A percentile compares a stretch with the other conserved stretches of the same genome.
These are phyloP conservation scores for Xestoiulus laeticollis DNA, from an alignment of 2,888 invertebrate species.

Conservation along the genomic window DNA sequence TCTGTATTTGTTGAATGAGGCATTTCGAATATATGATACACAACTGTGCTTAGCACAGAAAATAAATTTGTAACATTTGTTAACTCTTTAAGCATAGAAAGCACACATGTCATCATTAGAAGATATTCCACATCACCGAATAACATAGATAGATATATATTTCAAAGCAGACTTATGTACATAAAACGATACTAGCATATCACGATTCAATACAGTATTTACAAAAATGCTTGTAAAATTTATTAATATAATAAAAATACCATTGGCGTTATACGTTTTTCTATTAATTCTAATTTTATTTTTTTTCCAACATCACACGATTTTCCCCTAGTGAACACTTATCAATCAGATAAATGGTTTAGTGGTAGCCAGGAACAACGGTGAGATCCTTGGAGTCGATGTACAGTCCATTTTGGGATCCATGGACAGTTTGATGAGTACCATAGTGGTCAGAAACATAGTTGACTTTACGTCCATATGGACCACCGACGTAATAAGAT, in stretches of 20 bases:
- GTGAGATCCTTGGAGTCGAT: slow-evolving; percentile 49
- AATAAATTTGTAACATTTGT: background rate
- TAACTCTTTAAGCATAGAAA: background rate
- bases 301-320: background rate
- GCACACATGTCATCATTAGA: background rate
- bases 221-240: slow-evolving; percentile 40
- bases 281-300: background rate
- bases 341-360: background rate
- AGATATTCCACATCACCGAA: slow-evolving; percentile 11
- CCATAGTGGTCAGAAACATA: slow-evolving; percentile 54
- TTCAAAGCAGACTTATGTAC: background rate
- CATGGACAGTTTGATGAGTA: slow-evolving; percentile 52
- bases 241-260: slow-evolving; percentile 35
- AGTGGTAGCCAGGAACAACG: slow-evolving; percentile 47
- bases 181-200: background rate
- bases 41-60: background rate
- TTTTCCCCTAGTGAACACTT: background rate
- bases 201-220: slow-evolving; percentile 1
- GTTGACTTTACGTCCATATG: slow-evolving; percentile 53
- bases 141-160: background rate
- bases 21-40: background rate
- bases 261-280: background rate
- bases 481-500: slow-evolving; percentile 41
- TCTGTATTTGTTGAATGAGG: background rate
- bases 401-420: slow-evolving; percentile 53